phyloP scores from a whole-genome alignment of 2,113 vertebrate genomes.

The Tichodroma muraria region DNA sequence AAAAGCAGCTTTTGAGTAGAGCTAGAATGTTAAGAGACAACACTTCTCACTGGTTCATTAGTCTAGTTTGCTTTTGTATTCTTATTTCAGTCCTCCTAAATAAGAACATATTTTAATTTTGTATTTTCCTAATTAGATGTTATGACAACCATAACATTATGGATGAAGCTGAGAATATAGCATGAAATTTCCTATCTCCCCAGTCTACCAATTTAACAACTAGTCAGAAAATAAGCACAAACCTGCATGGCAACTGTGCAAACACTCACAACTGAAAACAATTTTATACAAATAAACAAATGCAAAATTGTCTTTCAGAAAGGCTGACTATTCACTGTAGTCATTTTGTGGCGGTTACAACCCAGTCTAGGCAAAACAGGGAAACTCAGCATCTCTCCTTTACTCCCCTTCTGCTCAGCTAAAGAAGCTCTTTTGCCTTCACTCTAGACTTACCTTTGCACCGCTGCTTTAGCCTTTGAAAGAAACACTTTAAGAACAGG shows the following conservation, averaged over 20 bases:
- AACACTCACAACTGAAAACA: neutral
- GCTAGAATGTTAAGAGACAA: neutral
- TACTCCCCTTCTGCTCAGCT: neutral
- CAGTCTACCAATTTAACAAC: neutral
- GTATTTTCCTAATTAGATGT: neutral
- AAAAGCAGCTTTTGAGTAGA: neutral
- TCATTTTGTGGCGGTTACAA: neutral
- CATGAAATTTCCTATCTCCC: neutral
- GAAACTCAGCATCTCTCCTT: neutral
- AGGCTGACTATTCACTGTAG: neutral
- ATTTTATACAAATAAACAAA: neutral
- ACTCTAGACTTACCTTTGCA: neutral
- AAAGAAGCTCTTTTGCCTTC: neutral
- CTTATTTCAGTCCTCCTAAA: neutral
- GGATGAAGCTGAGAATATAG: neutral
- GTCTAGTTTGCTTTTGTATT: neutral
- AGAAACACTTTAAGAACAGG: accelerated
- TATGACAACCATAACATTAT: neutral
- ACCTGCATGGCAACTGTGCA: neutral
- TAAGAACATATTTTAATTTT: neutral
- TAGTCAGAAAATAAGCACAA: neutral
- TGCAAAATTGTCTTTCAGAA: neutral
- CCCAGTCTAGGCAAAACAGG: neutral
- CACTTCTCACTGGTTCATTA: neutral
- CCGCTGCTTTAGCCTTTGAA: neutral